Percentiles rank a stretch among this genome's conserved stretches.
Conservation (phyloP, 2,888 invertebrate genomes). For the Xylota sylvarum region DNA sequence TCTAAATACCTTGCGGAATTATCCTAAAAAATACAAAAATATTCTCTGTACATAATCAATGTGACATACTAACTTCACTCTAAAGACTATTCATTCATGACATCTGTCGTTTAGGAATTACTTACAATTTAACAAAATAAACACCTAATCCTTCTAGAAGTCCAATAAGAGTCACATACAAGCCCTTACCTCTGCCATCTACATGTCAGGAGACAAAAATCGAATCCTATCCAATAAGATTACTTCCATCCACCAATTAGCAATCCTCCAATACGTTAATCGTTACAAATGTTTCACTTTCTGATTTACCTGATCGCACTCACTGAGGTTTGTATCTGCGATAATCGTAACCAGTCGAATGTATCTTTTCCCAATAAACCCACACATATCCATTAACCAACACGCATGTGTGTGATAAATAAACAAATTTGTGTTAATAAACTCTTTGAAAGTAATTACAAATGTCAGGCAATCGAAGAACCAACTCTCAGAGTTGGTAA, state of each 20-base stretch:
- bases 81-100: too few relatives aligned
- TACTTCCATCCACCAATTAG: conserved; percentile 32
- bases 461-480: conserved; percentile 67
- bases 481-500: conserved; percentile 10
- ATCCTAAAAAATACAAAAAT: too few relatives aligned
- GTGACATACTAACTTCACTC: too few relatives aligned
- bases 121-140: too few relatives aligned
- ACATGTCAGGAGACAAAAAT: background rate
- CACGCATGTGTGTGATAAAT: conserved; percentile 10
- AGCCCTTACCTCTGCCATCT: background rate
- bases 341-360: background rate
- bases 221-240: conserved; percentile 48
- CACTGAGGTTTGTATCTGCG: conserved; percentile 32
- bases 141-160: too few relatives aligned
- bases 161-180: too few relatives aligned
- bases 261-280: conserved; percentile 9
- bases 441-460: conserved; percentile 63
- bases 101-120: too few relatives aligned
- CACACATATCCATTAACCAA: background rate
- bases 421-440: conserved; percentile 59
- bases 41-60: too few relatives aligned
- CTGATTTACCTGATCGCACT: background rate
- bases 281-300: background rate
- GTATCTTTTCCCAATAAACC: background rate
- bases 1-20: too few relatives aligned